Conservation (phyloP, 1,140 invertebrate species). For the Heliconius himera region DNA sequence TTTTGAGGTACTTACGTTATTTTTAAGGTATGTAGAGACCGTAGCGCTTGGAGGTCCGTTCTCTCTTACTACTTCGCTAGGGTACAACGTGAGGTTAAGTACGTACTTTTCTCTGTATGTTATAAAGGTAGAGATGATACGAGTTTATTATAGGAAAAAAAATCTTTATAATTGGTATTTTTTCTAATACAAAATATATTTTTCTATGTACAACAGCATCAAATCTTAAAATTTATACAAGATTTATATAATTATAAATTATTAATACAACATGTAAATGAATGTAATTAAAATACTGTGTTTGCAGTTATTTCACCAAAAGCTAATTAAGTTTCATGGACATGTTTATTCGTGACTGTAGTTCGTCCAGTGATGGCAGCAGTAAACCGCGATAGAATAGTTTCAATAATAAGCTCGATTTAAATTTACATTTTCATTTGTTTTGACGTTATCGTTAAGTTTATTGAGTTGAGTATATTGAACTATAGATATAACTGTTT, state of each 20-base stretch:
- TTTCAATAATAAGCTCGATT: conserved; percentile 31
- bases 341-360: conserved; percentile 37
- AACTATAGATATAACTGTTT: neutral
- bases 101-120: too few relatives aligned
- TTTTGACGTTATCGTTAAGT: conserved; percentile 9
- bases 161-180: too few relatives aligned
- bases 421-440: conserved; percentile 28
- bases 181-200: neutral
- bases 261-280: conserved; percentile 15
- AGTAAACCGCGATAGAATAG: conserved; percentile 27
- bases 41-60: too few relatives aligned
- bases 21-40: too few relatives aligned
- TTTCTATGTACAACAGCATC: neutral
- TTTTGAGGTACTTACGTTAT: too few relatives aligned
- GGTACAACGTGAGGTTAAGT: too few relatives aligned
- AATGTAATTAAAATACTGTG: conserved; percentile 27
- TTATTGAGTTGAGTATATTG: neutral
- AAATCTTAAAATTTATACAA: neutral
- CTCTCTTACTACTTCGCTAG: too few relatives aligned
- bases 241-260: conserved; percentile 1
- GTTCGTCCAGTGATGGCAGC: conserved; percentile 18
- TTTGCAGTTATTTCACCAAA: conserved; percentile 26
- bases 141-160: too few relatives aligned
- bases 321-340: conserved; percentile 35
- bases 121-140: too few relatives aligned